Conservation (phyloP, 2,113 vertebrate species). For the Centrocercus urophasianus region DNA sequence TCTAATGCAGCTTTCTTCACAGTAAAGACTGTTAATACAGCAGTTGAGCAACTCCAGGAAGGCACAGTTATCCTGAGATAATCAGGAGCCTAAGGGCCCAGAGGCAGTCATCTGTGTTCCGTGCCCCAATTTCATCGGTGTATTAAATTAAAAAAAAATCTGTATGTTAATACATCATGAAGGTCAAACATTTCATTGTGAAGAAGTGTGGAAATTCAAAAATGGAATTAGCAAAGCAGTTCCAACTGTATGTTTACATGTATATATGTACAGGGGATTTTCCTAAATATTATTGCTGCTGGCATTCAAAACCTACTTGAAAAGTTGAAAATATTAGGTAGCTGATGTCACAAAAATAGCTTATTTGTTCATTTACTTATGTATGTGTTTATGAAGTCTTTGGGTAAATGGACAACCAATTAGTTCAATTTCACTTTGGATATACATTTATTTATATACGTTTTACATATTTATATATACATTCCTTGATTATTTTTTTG, state of each 20-base stretch:
- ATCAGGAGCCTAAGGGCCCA: slow-evolving; percentile 68
- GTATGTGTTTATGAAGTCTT: neutral
- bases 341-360: neutral
- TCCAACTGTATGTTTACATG: neutral
- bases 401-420: neutral
- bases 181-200: slow-evolving; percentile 54
- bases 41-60: slow-evolving; percentile 71
- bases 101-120: slow-evolving; percentile 68
- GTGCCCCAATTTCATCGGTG: slow-evolving; percentile 59
- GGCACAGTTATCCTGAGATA: slow-evolving; percentile 65
- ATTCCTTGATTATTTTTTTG: neutral
- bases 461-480: neutral
- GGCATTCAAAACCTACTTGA: neutral
- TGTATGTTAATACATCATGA: slow-evolving; percentile 55
- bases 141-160: slow-evolving; percentile 34
- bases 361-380: neutral
- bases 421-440: neutral
- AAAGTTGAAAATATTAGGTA: neutral
- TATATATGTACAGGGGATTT: neutral
- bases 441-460: neutral
- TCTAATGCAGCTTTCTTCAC: slow-evolving; percentile 65
- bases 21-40: slow-evolving; percentile 60
- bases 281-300: neutral
- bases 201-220: slow-evolving; percentile 46
- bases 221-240: slow-evolving; percentile 5